Evolutionary conservation across 2,113 vertebrate genomes (phyloP), one percentile per base, ranked within the genome.

Genomic region (Carassius gibelio): DNA sequence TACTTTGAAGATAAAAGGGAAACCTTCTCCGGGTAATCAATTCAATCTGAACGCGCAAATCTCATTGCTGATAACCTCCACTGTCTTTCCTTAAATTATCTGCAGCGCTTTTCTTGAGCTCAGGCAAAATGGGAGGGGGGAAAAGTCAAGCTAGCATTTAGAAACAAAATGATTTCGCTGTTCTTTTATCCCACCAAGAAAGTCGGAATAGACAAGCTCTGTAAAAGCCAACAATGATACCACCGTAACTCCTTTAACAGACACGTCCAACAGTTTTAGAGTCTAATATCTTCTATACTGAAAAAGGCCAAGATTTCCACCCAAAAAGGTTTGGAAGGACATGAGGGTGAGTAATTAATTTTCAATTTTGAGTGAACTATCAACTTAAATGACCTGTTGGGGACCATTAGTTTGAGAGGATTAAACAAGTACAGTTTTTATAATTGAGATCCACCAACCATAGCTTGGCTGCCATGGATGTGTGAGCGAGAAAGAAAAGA

Each of bases 221-320:
- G 23, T 78, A 74, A 66, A 81, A 81, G 15, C 79, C 21, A 72
- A 21, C 77, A 69, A 76, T 77, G 90, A 89, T 85, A 85, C 90
- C 75, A 92, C 83, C 88, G 79, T 89, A 91, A 84, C 77, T 88
- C 87, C 90, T 87, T 92, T 93, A 91, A 92, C 87, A 88, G 90
- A 81, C 57, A 80, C 42, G 89, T 88, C 90, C 91, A 90, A 91
- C 69, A 75, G 86, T 17, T 17, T 87, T 87, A 90, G 48, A 23
- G 85, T 87, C 84, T 64, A 26, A 26, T 26, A 64, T 45, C 21
- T 13, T 62, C n/a, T 13, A 21, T 9, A 23, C 77, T 30, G 23
- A 66, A 19, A 64, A 48, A 81, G 23, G 19, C 4, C 1, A 81
- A 64, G 26, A 21, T 42, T 42, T 42, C 34, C 69, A 11, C 17